phyloP scores from a whole-genome alignment of 2,797 vertebrate species.

The Rhynchotus rufescens region DNA sequence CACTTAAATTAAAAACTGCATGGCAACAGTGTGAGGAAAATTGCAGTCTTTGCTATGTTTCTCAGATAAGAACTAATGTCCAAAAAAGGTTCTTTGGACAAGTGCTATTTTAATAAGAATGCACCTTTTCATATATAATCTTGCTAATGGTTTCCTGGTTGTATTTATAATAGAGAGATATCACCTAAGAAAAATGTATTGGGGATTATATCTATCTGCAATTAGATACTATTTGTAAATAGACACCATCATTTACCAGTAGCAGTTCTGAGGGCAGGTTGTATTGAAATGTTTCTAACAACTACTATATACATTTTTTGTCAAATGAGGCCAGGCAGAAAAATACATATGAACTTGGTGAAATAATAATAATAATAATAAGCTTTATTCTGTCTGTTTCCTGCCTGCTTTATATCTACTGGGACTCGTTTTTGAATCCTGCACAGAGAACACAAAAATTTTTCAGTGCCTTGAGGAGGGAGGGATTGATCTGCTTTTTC shows the following conservation, averaged over 20 bases:
- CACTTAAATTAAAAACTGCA: background rate
- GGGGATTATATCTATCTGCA: slow-evolving; percentile 28
- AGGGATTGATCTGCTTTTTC: background rate
- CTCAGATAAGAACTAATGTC: background rate
- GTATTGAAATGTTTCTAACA: slow-evolving; percentile 26
- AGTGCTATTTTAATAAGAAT: background rate
- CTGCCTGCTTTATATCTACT: background rate
- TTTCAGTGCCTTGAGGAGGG: background rate
- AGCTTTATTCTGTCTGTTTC: background rate
- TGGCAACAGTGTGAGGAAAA: slow-evolving; percentile 1
- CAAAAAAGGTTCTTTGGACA: background rate
- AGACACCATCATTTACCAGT: slow-evolving; percentile 23
- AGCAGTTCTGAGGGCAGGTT: slow-evolving; percentile 26
- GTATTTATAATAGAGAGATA: slow-evolving; percentile 27
- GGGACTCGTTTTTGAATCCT: background rate
- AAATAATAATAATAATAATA: background rate
- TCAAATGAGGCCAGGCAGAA: background rate
- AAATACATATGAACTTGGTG: background rate
- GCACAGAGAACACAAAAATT: background rate
- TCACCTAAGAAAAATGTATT: slow-evolving; percentile 44
- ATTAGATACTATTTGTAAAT: slow-evolving; percentile 58
- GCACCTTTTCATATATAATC: background rate
- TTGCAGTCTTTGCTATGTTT: background rate
- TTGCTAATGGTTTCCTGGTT: slow-evolving; percentile 44
- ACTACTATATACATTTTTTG: background rate